Conservation (phyloP, 2,113 vertebrate species). For the Sorex fumeus region DNA sequence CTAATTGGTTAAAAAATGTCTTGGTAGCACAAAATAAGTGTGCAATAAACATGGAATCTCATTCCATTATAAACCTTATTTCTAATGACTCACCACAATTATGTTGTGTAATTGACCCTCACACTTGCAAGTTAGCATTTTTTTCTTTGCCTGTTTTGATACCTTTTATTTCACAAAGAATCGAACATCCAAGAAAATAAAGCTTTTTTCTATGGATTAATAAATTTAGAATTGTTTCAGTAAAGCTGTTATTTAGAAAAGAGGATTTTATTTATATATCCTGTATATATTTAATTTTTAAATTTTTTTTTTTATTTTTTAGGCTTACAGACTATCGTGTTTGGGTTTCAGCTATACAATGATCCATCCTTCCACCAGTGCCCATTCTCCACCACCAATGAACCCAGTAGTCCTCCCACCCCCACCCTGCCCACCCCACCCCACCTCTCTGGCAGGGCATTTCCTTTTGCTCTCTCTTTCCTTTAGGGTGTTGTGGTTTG, state of each 20-base stretch:
- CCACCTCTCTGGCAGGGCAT: too few relatives aligned
- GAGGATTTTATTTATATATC: too few relatives aligned
- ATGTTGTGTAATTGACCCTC: constrained; percentile 61
- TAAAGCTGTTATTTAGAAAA: background rate
- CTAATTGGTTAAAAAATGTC: constrained; percentile 50
- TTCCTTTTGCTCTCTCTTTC: too few relatives aligned
- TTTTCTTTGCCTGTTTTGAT: background rate
- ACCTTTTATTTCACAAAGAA: constrained; percentile 28
- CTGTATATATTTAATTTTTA: too few relatives aligned
- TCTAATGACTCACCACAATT: constrained; percentile 22
- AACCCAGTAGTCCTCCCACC: too few relatives aligned
- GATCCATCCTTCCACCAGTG: too few relatives aligned
- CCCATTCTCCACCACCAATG: too few relatives aligned
- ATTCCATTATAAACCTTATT: background rate
- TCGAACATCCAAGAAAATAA: background rate
- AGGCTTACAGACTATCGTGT: too few relatives aligned
- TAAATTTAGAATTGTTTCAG: constrained; percentile 47
- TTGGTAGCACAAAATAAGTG: constrained; percentile 17
- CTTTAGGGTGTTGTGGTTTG: too few relatives aligned
- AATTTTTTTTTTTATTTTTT: too few relatives aligned
- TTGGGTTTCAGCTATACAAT: too few relatives aligned
- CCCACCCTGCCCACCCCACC: too few relatives aligned
- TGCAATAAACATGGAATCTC: background rate
- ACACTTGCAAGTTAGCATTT: background rate
- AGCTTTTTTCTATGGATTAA: constrained; percentile 49